Evolutionary conservation across 2,888 invertebrate species (phyloP).

Genomic region (Eurytoma californica): DNA sequence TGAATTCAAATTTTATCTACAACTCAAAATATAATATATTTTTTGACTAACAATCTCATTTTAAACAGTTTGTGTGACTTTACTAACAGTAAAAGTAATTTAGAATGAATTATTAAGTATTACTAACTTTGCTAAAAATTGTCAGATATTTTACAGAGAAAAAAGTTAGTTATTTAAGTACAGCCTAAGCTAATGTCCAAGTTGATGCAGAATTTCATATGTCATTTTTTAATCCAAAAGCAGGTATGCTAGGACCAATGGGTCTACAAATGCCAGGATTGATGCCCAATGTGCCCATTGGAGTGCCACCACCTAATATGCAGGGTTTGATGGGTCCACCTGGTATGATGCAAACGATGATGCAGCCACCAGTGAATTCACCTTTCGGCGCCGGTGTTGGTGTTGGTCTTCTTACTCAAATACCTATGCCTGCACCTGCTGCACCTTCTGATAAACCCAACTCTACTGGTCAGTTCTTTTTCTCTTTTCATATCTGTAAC

Average conservation of each 20-base stretch:
- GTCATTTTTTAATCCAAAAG: slow-evolving; percentile 23
- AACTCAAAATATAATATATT: no score
- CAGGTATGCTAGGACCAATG: slow-evolving; percentile 76
- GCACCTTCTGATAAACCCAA: slow-evolving; percentile 74
- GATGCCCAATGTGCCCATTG: slow-evolving; percentile 77
- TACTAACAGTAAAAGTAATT: not conserved
- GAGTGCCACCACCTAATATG: slow-evolving; percentile 79
- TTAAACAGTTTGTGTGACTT: no score
- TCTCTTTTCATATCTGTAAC: not conserved
- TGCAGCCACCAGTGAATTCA: slow-evolving; percentile 70
- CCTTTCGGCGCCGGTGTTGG: slow-evolving; percentile 72
- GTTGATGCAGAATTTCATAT: no score
- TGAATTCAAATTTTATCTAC: no score
- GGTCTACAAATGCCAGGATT: slow-evolving; percentile 77
- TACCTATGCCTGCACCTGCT: slow-evolving; percentile 73
- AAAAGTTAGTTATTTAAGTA: no score
- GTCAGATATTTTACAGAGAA: no score
- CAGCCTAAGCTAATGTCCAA: no score
- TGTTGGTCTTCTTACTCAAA: slow-evolving; percentile 71
- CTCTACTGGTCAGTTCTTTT: slow-evolving; percentile 67
- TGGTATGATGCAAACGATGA: slow-evolving; percentile 73
- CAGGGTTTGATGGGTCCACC: slow-evolving; percentile 73
- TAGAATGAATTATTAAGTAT: not conserved
- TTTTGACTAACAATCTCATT: no score
- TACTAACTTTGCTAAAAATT: no score